Conservation (phyloP, 2,888 invertebrate genomes). For the Harpalus rubripes region DNA sequence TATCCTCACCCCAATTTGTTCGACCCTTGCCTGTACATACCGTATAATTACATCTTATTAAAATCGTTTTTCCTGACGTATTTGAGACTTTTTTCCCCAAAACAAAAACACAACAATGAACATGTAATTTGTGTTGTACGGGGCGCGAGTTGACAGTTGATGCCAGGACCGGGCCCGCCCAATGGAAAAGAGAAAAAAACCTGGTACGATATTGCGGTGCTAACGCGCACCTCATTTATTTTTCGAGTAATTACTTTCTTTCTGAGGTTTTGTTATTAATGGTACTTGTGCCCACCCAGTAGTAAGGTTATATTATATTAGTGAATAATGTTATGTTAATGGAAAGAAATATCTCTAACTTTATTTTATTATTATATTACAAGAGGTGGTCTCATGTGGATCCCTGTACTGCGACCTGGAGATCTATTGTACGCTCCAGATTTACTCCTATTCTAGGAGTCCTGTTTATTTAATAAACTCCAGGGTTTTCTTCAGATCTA, state of each 20-base stretch:
- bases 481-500: too few relatives aligned
- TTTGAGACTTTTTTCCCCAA: slow-evolving; percentile 41
- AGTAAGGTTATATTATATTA: too few relatives aligned
- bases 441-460: too few relatives aligned
- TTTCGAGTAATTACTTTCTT: slow-evolving; percentile 41
- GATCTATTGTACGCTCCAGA: too few relatives aligned
- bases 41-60: slow-evolving; percentile 37
- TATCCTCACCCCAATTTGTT: slow-evolving; percentile 1
- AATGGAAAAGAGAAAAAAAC: not conserved
- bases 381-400: too few relatives aligned
- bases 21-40: not conserved
- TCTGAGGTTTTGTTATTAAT: slow-evolving; percentile 37
- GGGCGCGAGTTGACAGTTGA: slow-evolving; percentile 38
- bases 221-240: slow-evolving; percentile 31
- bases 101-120: slow-evolving; percentile 50
- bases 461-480: too few relatives aligned
- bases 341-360: too few relatives aligned
- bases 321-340: too few relatives aligned
- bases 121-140: slow-evolving; percentile 49
- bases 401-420: too few relatives aligned
- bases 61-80: slow-evolving; percentile 32
- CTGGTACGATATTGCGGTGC: not conserved
- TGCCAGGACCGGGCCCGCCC: slow-evolving; percentile 33
- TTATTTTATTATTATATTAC: too few relatives aligned
- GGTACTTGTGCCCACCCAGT: slow-evolving; percentile 42